A percentile compares a stretch with the other conserved stretches of the same genome.
phyloP scores from a whole-genome alignment of 1,140 invertebrate species.

The Liolophura sinensis region DNA sequence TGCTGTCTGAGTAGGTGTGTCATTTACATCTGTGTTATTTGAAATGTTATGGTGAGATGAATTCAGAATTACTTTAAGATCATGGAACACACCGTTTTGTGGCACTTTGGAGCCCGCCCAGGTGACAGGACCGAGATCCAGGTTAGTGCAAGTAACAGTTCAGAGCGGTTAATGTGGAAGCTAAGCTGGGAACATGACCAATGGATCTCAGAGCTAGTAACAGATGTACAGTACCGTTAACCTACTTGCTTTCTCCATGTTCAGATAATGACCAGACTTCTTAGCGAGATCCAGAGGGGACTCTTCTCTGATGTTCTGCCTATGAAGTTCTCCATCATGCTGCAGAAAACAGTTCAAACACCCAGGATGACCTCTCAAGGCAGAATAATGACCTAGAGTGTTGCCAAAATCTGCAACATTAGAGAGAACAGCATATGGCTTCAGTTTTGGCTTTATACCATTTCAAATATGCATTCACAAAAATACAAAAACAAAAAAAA shows the following conservation, averaged over 20 bases:
- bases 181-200: background rate
- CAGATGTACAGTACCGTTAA: constrained; percentile 1
- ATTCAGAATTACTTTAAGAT: too few relatives aligned
- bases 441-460: background rate
- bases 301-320: constrained; percentile 44
- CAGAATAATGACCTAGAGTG: constrained; percentile 49
- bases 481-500: background rate
- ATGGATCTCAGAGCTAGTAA: background rate
- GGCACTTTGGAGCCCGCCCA: background rate
- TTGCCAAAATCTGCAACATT: constrained; percentile 43
- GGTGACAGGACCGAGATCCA: background rate
- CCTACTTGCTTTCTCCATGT: constrained; percentile 52
- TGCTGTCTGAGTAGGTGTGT: too few relatives aligned
- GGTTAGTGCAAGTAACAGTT: too few relatives aligned
- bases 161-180: too few relatives aligned
- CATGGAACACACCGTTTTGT: background rate
- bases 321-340: constrained; percentile 43
- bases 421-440: constrained; percentile 3
- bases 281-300: constrained; percentile 45
- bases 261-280: constrained; percentile 45
- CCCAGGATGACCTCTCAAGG: constrained; percentile 41
- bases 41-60: too few relatives aligned
- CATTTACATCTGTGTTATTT: too few relatives aligned
- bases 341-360: constrained; percentile 53
- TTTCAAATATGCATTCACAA: background rate